phyloP scores from a whole-genome alignment of 2,888 invertebrate species.

The Keiferia lycopersicella region DNA sequence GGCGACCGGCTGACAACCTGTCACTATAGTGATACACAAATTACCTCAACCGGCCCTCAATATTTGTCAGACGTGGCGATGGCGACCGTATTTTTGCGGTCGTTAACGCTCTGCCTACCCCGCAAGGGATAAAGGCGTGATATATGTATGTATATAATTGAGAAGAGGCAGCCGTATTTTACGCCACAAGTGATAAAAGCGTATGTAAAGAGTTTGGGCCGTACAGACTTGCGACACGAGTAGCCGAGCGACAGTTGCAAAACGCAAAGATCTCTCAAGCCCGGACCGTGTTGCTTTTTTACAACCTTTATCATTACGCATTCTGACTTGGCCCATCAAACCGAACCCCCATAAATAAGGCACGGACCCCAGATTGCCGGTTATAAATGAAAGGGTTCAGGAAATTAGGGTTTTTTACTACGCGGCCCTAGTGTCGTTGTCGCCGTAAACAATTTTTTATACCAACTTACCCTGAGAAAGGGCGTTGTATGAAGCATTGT shows the following conservation, averaged over 20 bases:
- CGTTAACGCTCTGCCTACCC: no score
- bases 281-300: constrained; percentile 53
- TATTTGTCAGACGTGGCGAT: no score
- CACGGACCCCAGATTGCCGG: constrained; percentile 76
- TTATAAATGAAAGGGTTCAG: constrained; percentile 80
- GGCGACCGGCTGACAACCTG: no score
- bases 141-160: no score
- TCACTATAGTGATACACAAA: no score
- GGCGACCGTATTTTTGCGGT: no score
- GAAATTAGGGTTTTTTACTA: constrained; percentile 80
- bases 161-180: no score
- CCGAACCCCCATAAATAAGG: constrained; percentile 77
- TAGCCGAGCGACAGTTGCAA: constrained; percentile 27
- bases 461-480: constrained; percentile 58
- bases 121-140: no score
- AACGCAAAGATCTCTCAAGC: constrained; percentile 37
- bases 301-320: constrained; percentile 77
- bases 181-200: no score
- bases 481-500: constrained; percentile 58
- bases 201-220: not conserved
- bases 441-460: constrained; percentile 74
- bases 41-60: no score
- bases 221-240: constrained; percentile 7
- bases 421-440: constrained; percentile 58
- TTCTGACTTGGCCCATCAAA: constrained; percentile 76